phyloP scores from a whole-genome alignment of 2,113 vertebrate species.

The Petromus typicus region DNA sequence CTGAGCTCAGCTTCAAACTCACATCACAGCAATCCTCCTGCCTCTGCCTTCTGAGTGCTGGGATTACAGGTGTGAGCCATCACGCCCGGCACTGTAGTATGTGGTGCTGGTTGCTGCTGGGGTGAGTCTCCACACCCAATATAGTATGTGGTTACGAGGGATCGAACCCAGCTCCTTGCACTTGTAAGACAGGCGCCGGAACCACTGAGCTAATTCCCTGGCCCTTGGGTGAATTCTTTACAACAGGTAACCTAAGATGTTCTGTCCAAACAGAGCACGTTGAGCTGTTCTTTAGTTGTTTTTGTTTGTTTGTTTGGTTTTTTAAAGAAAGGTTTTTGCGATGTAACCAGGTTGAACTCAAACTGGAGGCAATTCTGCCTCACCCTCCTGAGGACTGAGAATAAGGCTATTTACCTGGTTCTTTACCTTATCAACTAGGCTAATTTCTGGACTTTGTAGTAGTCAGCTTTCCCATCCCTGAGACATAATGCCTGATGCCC shows the following conservation, averaged over 20 bases:
- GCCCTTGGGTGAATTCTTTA: neutral
- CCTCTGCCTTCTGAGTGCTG: no score
- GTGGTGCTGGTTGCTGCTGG: no score
- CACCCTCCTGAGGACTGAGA: neutral
- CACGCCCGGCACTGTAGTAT: no score
- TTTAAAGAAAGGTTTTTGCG: neutral
- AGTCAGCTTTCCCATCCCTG: neutral
- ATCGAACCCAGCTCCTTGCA: no score
- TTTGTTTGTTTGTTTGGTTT: no score
- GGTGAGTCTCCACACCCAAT: no score
- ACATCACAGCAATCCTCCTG: no score
- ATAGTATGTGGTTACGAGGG: no score
- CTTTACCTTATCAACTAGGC: neutral
- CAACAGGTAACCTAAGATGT: neutral
- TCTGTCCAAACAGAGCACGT: neutral
- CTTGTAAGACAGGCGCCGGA: no score
- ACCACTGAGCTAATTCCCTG: no score
- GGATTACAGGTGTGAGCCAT: no score
- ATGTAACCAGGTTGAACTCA: neutral
- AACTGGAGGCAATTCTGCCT: neutral
- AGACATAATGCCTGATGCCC: neutral
- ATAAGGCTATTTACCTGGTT: neutral
- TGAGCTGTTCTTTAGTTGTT: neutral
- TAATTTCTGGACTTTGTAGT: neutral
- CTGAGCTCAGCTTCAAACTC: no score